Evolutionary conservation across 2,797 vertebrate species (phyloP).

Genomic region (Acrossocheilus fasciatus): DNA sequence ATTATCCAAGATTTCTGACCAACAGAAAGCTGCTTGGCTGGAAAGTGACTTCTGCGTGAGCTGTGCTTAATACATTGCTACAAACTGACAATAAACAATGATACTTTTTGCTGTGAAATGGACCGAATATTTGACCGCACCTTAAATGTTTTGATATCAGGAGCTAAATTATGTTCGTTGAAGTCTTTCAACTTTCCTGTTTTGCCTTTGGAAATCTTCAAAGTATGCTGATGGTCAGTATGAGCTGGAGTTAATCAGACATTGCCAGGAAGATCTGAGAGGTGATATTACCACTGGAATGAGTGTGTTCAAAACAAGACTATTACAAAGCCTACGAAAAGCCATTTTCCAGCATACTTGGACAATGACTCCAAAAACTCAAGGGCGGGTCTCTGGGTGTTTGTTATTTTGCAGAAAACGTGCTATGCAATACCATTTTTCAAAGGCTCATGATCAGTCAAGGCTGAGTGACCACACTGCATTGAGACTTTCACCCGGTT

Average conservation of each 20-base stretch:
- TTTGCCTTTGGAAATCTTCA: constrained; percentile 27
- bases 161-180: neutral
- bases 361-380: constrained; percentile 44
- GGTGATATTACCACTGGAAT: constrained; percentile 23
- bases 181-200: constrained; percentile 14
- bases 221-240: neutral
- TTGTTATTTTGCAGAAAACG: constrained; percentile 45
- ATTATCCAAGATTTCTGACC: neutral
- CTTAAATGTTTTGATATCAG: neutral
- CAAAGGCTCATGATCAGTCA: constrained; percentile 52
- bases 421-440: constrained; percentile 44
- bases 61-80: neutral
- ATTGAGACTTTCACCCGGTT: constrained; percentile 60
- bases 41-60: neutral
- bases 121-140: neutral
- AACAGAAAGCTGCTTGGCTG: neutral
- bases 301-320: constrained; percentile 16
- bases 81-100: no score
- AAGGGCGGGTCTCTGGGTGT: constrained; percentile 2
- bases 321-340: constrained; percentile 20
- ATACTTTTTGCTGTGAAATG: neutral
- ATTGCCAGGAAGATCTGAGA: constrained; percentile 26
- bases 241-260: neutral
- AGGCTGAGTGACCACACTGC: constrained; percentile 60
- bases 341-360: constrained; percentile 45